phyloP scores from a whole-genome alignment of 2,888 invertebrate genomes.

The Volucella bombylans region DNA sequence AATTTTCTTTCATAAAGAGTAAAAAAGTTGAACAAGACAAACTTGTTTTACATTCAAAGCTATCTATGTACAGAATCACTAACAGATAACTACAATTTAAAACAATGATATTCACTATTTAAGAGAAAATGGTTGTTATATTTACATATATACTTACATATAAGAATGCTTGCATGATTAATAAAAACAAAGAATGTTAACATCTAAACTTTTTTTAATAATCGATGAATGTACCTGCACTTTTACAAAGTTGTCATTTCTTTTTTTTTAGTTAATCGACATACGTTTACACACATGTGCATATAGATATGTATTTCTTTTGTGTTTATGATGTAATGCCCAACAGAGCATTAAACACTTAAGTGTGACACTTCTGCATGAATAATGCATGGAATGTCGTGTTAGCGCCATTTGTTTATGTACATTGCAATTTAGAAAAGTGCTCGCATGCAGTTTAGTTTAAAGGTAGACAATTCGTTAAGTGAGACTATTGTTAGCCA shows the following conservation, averaged over 20 bases:
- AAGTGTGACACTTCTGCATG: neutral
- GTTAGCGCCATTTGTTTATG: neutral
- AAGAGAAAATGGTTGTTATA: too few relatives aligned
- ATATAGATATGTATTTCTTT: neutral
- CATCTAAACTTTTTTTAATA: too few relatives aligned
- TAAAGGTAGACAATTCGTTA: neutral
- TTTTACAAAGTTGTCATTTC: too few relatives aligned
- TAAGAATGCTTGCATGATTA: too few relatives aligned
- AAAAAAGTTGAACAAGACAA: too few relatives aligned
- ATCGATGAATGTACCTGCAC: neutral
- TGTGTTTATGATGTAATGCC: neutral
- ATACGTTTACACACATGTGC: neutral
- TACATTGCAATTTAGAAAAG: conserved; percentile 24
- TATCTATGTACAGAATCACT: too few relatives aligned
- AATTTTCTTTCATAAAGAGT: too few relatives aligned
- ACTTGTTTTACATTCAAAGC: too few relatives aligned
- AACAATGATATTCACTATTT: too few relatives aligned
- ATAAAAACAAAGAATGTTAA: too few relatives aligned
- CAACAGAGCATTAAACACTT: conserved; percentile 20
- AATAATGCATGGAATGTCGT: conserved; percentile 18
- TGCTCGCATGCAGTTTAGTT: conserved; percentile 4
- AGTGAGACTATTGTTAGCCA: conserved; percentile 8
- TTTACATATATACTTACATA: too few relatives aligned
- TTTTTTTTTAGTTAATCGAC: neutral
- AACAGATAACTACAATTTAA: too few relatives aligned